Base-by-base conservation (phyloP, 92 coral and sea anemone genomes). In the Porites lobata region DNA sequence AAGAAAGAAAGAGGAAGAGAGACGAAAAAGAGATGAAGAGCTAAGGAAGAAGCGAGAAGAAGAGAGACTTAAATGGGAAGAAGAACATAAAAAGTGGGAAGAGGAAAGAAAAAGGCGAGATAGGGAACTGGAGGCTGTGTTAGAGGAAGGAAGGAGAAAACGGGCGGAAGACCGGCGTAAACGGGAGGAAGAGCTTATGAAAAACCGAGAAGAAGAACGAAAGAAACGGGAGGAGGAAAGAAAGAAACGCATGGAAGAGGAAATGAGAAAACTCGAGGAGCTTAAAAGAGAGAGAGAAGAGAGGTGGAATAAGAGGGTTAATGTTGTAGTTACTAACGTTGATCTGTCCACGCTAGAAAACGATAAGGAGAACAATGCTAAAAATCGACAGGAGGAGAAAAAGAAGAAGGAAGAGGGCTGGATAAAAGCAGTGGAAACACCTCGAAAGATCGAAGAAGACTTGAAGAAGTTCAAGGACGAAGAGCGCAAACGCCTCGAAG, bases 71-170 rank as follows among this genome's bases (percentile, higher is more conserved):
- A 85, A 90, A 29, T 72, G 80, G 79, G 90, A 95, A 82, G 92
- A 91, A 65, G 95, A 84, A 58, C 84, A 82, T 66, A 72, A 69
- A 57, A 83, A 70, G 47, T 86, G 92, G 94, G 91, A 94, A 53
- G 96, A 92, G 74, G 86, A 91, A 74, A 82, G 90, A 68, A 86
- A 94, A 53, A 81, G 66, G 50, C 86, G 92, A 77, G 91, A 89
- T 57, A 80, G 62, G 50, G 89, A 79, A 79, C 65, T 86, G 18
- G 78, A 78, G 66, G 82, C 77, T n/a, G 88, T 67, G 62, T 64
- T 82, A 0, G 91, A 86, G 73, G 94, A 94, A 69, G 94, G 92
- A n/a, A 69, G 92, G 58, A 85, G 79, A 63, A 93, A 66, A 84
- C 86, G 89, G 11, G 82, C 75, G 17, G 87, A 85, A 21, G 78